Evolutionary conservation across 2,888 invertebrate species (phyloP), one percentile per base, ranked within the genome.

Genomic region (Dorcus hopei): DNA sequence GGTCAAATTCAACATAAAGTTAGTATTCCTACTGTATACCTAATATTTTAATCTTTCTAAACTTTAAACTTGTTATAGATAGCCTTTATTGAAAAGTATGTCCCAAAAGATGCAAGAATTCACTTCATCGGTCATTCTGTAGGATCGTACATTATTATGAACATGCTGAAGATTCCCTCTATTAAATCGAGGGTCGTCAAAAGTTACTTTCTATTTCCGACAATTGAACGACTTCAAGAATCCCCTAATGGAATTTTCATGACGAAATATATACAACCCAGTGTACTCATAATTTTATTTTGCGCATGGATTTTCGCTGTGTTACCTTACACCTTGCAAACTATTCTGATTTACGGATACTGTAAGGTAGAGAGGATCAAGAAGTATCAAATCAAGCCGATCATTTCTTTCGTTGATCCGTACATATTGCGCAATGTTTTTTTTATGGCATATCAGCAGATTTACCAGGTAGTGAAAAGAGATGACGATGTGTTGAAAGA

Each of bases 121-220:
- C 89, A 93, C 76, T 78, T 96, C 41, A 83, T 96, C 66, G 95
- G 93, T 2, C 96, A 97, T 81, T 96, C 96, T 0, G 92, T 96
- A 71, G 97, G 97, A 3, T 85, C 89, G 53, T 93, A 94, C 85
- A 87, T 95, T 71, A 83, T 87, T 61, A 73, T 94, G 57, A 88
- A 94, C 72, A 74, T 93, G 50, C 72, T 92, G 33, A 83, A 88
- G 65, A 79, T 86, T 62, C 79, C 83, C 4, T 73, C 79, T 38
- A 77, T 90, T 69, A 75, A 81, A 68, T 69, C 79, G 33, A 82
- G 81, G 67, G 74, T 90, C 39, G 76, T 80, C n/a, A 85, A 87
- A 65, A 81, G 85, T 60, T 89, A 89, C 76, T 78, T 95, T 63
- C 77, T 97, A 2, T 95, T 95, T 78, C 96, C 97, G 1, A 92